Conservation (phyloP, 2,113 vertebrate genomes). For the Aphelocoma coerulescens region DNA sequence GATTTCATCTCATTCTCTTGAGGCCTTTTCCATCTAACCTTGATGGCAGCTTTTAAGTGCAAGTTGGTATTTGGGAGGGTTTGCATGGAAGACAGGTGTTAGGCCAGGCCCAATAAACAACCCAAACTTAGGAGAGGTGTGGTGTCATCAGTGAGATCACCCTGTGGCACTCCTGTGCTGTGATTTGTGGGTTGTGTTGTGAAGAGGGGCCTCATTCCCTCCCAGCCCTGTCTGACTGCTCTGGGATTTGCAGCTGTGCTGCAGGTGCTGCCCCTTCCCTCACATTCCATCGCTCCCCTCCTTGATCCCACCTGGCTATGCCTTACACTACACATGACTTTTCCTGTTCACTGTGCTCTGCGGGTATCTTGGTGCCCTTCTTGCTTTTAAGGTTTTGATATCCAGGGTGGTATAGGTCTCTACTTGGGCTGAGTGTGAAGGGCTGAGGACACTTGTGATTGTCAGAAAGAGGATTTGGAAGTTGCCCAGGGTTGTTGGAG, state of each 20-base stretch:
- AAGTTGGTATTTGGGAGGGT: not conserved
- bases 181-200: not conserved
- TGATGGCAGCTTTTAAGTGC: not conserved
- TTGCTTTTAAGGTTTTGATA: not conserved
- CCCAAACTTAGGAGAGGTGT: too few relatives aligned
- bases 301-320: not conserved
- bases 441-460: not conserved
- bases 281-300: not conserved
- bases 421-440: not conserved
- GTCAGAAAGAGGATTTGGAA: not conserved
- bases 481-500: not conserved
- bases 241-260: not conserved
- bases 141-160: not conserved
- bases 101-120: too few relatives aligned
- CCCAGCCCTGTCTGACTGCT: not conserved
- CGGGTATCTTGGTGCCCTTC: not conserved
- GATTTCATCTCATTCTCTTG: not conserved
- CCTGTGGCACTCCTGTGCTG: fast-evolving
- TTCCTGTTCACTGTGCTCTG: not conserved
- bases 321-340: not conserved
- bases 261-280: not conserved
- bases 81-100: not conserved
- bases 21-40: not conserved
- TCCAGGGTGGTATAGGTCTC: too few relatives aligned
- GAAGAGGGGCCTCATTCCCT: not conserved